These are phyloP conservation scores for Salvelinus namaycush DNA, from an alignment of 2,113 vertebrate genomes.

Conservation along the genomic window DNA sequence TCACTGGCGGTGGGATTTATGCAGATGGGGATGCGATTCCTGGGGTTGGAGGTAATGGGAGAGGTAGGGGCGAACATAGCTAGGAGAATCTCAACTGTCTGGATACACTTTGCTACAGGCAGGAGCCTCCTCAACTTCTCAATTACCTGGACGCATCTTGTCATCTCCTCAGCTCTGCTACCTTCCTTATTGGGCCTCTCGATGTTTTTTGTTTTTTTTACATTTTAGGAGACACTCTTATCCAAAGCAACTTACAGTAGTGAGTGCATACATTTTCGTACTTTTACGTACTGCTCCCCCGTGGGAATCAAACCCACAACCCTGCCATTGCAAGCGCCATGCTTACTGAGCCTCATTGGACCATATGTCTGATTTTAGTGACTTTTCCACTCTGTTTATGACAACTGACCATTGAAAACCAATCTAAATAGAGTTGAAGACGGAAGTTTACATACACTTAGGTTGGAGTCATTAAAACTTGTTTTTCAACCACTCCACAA, in stretches of 20 bases:
- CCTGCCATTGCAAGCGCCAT: not conserved
- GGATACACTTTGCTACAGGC: not conserved
- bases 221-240: not conserved
- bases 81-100: conserved; percentile 25
- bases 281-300: too few species aligned
- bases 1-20: conserved; percentile 91
- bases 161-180: not conserved
- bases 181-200: not conserved
- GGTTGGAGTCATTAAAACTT: too few species aligned
- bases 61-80: conserved; percentile 54
- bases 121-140: not conserved
- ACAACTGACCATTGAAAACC: not conserved
- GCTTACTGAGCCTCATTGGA: too few species aligned
- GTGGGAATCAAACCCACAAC: not conserved
- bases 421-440: not conserved
- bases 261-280: too few species aligned
- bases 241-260: too few species aligned
- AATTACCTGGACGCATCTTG: not conserved
- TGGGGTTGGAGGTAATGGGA: conserved; percentile 82
- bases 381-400: not conserved
- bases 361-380: too few species aligned
- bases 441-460: too few species aligned
- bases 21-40: conserved; percentile 80
- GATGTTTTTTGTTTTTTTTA: not conserved
- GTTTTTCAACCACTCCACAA: too few species aligned